Base-by-base conservation (phyloP, 37 sponge, comb jelly and placozoan genomes). In the Halichondria panicea region DNA sequence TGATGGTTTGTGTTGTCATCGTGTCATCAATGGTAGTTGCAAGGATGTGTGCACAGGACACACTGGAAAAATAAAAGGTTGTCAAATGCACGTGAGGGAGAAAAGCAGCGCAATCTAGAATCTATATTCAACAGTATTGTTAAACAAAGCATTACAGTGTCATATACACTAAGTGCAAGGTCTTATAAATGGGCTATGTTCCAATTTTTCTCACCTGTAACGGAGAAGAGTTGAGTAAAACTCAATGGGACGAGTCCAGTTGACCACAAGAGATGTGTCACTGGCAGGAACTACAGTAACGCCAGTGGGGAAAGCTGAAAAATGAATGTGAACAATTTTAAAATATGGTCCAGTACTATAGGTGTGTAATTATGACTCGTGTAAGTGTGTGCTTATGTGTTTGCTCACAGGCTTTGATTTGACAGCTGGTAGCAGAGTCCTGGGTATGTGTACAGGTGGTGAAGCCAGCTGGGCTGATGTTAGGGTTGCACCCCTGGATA, bases 181-280 rank as follows among this genome's bases (percentile, higher is more conserved):
- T n/a, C n/a, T n/a, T n/a, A n/a, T n/a, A n/a, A n/a, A n/a, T n/a
- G n/a, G n/a, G n/a, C n/a, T n/a, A n/a, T n/a, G n/a, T n/a, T n/a
- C n/a, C n/a, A n/a, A n/a, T n/a, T n/a, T n/a, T n/a, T n/a, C 72
- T 71, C 9, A 71, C 72, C 43, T 75, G 76, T 64, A 77, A 36
- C 36, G 45, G 58, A 72, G 33, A 2, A 72, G 28, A 11, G 57
- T 39, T 1, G 73, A 72, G 35, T 72, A 72, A 42, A 57, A 54
- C 59, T 72, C 73, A 57, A 40, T 4, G 5, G 73, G 73, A 38
- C 39, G 59, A 27, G 37, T 54, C 73, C 73, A 72, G n/a, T 24
- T 57, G 27, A 72, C 58, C 33, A 37, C 39, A 42, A 72, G 4
- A 3, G 46, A 39, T 9, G 30, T 42, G 46, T 68, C 43, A 15